Evolutionary conservation across 2,113 vertebrate genomes (phyloP).

Genomic region (Bambusicola thoracicus): DNA sequence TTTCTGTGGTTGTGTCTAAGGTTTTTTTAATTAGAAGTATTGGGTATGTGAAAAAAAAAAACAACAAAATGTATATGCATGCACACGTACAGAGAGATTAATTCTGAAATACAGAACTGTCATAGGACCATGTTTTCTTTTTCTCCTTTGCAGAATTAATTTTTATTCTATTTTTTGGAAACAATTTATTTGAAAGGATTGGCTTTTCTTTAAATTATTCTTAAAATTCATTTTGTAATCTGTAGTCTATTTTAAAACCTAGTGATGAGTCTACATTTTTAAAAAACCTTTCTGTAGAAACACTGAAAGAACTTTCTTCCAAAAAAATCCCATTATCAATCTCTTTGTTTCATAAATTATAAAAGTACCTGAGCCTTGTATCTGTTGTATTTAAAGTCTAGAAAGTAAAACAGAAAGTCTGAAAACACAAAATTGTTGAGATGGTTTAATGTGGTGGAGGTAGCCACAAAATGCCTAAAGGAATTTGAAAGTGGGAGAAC

Average conservation of each 20-base stretch:
- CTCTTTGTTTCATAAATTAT: neutral
- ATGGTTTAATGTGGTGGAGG: neutral
- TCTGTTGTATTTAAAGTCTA: neutral
- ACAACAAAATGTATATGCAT: neutral
- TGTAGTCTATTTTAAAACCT: neutral
- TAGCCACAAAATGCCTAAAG: neutral
- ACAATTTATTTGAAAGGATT: neutral
- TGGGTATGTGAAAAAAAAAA: neutral
- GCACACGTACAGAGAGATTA: rapidly evolving
- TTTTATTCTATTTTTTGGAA: neutral
- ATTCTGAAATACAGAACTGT: neutral
- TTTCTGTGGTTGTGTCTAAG: neutral
- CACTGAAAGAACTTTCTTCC: neutral
- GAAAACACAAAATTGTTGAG: neutral
- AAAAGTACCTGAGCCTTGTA: neutral
- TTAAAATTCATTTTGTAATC: neutral
- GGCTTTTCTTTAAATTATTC: neutral
- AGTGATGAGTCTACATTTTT: neutral
- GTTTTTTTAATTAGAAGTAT: neutral
- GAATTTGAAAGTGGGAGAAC: neutral
- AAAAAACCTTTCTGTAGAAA: neutral
- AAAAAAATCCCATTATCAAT: neutral
- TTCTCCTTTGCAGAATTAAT: neutral
- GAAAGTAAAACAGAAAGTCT: neutral
- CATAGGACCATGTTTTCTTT: neutral